Evolutionary conservation across 2,888 invertebrate genomes (phyloP), one percentile per base, ranked within the genome.

Genomic region (Drosophila planitibia): DNA sequence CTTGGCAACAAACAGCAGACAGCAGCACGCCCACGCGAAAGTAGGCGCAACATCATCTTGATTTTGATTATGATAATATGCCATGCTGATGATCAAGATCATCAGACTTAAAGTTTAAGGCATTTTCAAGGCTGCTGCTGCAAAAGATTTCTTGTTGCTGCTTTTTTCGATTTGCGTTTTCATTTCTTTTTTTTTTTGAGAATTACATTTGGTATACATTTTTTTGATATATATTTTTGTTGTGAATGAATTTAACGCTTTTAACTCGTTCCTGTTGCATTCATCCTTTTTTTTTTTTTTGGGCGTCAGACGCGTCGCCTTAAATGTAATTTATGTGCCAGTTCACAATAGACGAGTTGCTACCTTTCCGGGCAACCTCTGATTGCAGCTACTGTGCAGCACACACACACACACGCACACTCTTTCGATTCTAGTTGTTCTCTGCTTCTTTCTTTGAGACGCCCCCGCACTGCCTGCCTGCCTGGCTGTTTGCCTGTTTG

Each of bases 301-400:
- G 25, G 52, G 55, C 35, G 25, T 64, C 44, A 52, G 39, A 65
- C 59, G 80, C 83, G 79, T 90, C 89, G 70, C 78, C 91, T 85
- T 90, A 90, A 90, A 82, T 86, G 91, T 91, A 91, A 89, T 89
- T 89, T 91, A 89, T 89, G 91, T 89, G 74, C 60, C 78, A 68
- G 62, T 61, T 67, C 63, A 91, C 91, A 86, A 86, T 91, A 90
- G 90, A 82, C 60, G 57, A 74, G 65, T 70, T 71, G 81, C 89
- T 79, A 67, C 80, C 79, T 79, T 79, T 61, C 53, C 33, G 52
- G 47, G 62, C 60, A 57, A 59, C 28, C 81, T 54, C 89, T 85
- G 85, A 85, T 85, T 85, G 85, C 85, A 76, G 85, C 85, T 85
- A 91, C 85, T 86, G 85, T 91, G 90, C 89, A 64, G 30, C 55